Base-by-base conservation (phyloP, 1,140 invertebrate genomes). In the Thaumatotibia leucotreta region DNA sequence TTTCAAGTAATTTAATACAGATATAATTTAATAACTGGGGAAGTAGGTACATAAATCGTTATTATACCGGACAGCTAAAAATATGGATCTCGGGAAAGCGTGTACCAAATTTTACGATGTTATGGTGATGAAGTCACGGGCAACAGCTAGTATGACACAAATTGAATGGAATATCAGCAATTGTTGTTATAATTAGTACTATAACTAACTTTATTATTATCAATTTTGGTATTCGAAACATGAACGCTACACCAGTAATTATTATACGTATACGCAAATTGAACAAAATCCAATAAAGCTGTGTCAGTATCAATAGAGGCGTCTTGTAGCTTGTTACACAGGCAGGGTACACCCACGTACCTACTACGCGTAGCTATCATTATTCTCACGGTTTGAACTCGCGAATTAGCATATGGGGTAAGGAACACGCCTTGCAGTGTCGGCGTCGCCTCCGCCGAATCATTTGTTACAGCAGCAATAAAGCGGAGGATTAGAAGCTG, bases 401-500 rank as follows among this genome's bases (percentile, higher is more conserved):
- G 32, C 64, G 66, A 63, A 73, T 71, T 74, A 72, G 66, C 69
- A 74, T 69, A 66, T 64, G 54, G 50, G 49, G 67, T 64, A 67
- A 63, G 63, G 63, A 65, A 50, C 35, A 61, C 65, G 68, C 74
- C 70, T 73, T 66, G 49, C 61, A 64, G 68, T 69, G 66, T 68
- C 65, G 68, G 58, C 27, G 65, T 54, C 61, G 68, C 50, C 65
- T 65, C 58, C 65, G 67, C 61, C 33, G 74, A 80, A 84, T 80
- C 80, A 86, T 88, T 86, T 82, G 78, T 88, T 83, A 86, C 63
- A 76, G 65, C 69, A 68, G 76, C 76, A 84, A 85, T 86, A 86
- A 86, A 73, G 77, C 73, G 72, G 64, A 79, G 75, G 82, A 88
- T 88, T 86, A 86, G 79, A 75, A 82, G 76, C 68, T 75, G 77